These are phyloP conservation scores for Leptopterna dolabrata DNA, from an alignment of 2,888 invertebrate species.

Conservation along the genomic window DNA sequence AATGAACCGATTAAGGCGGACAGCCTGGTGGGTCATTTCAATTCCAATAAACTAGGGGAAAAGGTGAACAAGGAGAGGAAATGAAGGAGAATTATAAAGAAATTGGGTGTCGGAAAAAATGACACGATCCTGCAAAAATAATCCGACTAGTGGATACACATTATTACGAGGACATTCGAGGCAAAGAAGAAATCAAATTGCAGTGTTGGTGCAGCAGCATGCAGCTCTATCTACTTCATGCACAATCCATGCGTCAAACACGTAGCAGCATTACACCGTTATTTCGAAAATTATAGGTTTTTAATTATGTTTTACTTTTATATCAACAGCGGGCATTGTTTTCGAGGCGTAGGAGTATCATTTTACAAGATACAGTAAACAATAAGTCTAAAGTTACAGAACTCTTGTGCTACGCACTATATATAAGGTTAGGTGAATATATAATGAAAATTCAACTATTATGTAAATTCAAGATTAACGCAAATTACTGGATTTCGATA, in stretches of 20 bases:
- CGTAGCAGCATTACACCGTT: slow-evolving; percentile 5
- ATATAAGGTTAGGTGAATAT: background rate
- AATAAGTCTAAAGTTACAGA: background rate
- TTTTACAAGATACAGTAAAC: background rate
- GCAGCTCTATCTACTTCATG: background rate
- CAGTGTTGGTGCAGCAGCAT: background rate
- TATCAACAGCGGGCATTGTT: background rate
- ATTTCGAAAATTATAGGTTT: background rate
- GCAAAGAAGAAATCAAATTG: background rate
- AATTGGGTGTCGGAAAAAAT: background rate
- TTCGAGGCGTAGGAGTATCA: slow-evolving; percentile 5
- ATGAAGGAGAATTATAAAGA: background rate
- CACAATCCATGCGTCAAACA: background rate
- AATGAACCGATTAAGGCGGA: no score
- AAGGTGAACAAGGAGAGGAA: background rate
- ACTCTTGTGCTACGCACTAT: background rate
- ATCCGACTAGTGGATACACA: background rate
- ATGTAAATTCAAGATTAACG: background rate
- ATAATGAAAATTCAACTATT: background rate
- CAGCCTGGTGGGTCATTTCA: background rate
- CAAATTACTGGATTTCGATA: slow-evolving; percentile 29
- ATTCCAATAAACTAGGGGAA: background rate
- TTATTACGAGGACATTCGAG: background rate
- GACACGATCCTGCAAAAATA: background rate
- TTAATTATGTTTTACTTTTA: background rate